Conservation (phyloP, 1,140 invertebrate genomes). For the Colletes latitarsis region DNA sequence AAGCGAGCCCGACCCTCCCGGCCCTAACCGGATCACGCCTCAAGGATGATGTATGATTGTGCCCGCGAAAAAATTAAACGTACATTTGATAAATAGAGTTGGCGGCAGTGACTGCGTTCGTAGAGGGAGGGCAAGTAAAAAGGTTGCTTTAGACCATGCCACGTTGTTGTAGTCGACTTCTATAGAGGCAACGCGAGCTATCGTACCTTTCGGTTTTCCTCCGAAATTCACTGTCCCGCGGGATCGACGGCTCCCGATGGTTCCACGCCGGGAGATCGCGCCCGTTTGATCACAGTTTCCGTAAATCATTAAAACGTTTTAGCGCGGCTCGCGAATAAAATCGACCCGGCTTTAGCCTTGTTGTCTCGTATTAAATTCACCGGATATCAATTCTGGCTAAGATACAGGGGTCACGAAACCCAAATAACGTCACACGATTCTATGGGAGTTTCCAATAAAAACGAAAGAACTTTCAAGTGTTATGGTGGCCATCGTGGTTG, state of each 20-base stretch:
- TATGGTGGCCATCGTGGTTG: too few relatives aligned
- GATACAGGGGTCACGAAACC: too few relatives aligned
- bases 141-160: slow-evolving; percentile 58
- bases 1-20: slow-evolving; percentile 60
- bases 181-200: slow-evolving; percentile 59
- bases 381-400: too few relatives aligned
- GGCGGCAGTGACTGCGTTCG: slow-evolving; percentile 69
- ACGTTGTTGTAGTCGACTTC: slow-evolving; percentile 29
- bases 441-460: too few relatives aligned
- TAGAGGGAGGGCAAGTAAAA: slow-evolving; percentile 57
- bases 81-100: slow-evolving; percentile 78
- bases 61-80: slow-evolving; percentile 78
- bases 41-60: slow-evolving; percentile 75
- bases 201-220: slow-evolving; percentile 67
- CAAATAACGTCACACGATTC: too few relatives aligned
- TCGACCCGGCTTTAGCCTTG: not conserved
- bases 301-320: slow-evolving; percentile 67
- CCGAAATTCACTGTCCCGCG: slow-evolving; percentile 67
- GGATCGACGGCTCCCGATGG: slow-evolving; percentile 61
- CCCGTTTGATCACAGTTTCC: slow-evolving; percentile 64
- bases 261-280: slow-evolving; percentile 57
- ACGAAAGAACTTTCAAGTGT: too few relatives aligned
- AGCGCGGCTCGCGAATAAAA: slow-evolving; percentile 48
- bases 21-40: slow-evolving; percentile 72
- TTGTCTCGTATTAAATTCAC: too few relatives aligned